Conservation (phyloP, 2,113 vertebrate species). For the Larimichthys crocea region DNA sequence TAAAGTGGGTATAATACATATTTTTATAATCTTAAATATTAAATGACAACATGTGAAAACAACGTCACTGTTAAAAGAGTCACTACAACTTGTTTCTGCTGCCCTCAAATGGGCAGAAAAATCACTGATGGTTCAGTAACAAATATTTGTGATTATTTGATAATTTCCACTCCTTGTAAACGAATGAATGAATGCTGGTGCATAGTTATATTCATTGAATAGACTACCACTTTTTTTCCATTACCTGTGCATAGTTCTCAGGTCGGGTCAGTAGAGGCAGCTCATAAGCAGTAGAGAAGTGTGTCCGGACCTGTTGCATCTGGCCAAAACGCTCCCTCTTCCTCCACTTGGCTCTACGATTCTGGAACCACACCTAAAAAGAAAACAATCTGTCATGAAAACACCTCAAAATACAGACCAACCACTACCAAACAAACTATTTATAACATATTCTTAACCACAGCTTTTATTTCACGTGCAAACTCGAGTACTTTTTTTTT, state of each 20-base stretch:
- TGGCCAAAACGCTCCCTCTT: constrained; percentile 96
- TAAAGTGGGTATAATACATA: background rate
- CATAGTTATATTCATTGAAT: background rate
- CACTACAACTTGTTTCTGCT: background rate
- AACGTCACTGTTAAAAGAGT: too few species aligned
- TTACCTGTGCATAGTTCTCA: constrained; percentile 96
- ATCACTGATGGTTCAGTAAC: background rate
- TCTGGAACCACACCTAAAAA: constrained; percentile 96
- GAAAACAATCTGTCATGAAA: constrained; percentile 43
- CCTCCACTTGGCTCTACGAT: constrained; percentile 95
- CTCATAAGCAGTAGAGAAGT: constrained; percentile 94
- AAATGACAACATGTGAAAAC: background rate
- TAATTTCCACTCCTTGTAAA: background rate
- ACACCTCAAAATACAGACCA: constrained; percentile 16
- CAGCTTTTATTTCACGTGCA: constrained; percentile 4
- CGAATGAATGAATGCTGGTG: background rate
- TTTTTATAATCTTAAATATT: background rate
- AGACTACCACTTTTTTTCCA: background rate
- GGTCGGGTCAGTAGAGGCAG: constrained; percentile 93
- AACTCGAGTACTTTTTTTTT: background rate
- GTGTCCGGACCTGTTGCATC: constrained; percentile 97
- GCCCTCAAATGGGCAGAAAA: background rate
- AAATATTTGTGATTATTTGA: background rate
- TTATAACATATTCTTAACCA: constrained; percentile 4
- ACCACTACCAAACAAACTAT: constrained; percentile 16